Percentiles rank a stretch among this genome's conserved stretches.
phyloP scores from a whole-genome alignment of 2,113 vertebrate genomes.

The Diadophis punctatus region DNA sequence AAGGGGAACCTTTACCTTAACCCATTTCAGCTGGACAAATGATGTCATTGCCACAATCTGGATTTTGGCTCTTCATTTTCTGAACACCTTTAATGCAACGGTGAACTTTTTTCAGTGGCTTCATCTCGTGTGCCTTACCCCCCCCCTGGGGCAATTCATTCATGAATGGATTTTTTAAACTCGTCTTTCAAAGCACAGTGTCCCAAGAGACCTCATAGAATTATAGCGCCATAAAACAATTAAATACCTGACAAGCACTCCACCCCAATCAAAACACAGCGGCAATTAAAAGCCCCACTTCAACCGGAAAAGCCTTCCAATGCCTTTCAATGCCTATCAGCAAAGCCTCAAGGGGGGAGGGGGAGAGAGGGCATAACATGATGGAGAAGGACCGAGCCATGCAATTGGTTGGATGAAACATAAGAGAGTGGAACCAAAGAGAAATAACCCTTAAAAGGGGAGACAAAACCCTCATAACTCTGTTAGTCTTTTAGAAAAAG shows the following conservation, averaged over 20 bases:
- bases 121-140: no score
- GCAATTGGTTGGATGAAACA: background rate
- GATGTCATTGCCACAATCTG: background rate
- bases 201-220: background rate
- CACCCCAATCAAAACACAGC: background rate
- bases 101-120: background rate
- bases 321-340: background rate
- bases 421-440: background rate
- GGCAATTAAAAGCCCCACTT: background rate
- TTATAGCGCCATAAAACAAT: background rate
- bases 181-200: background rate
- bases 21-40: background rate
- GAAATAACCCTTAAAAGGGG: background rate
- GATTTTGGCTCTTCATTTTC: background rate
- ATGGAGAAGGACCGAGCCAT: background rate
- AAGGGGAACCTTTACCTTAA: no score
- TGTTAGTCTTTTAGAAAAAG: background rate
- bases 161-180: background rate
- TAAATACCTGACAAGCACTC: background rate
- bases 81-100: background rate
- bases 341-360: background rate
- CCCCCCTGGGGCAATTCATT: background rate
- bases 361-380: background rate
- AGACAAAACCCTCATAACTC: background rate
- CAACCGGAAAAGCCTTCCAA: background rate